Evolutionary conservation across 2,888 invertebrate species (phyloP).

Genomic region (Lissocephala sabroskyi): DNA sequence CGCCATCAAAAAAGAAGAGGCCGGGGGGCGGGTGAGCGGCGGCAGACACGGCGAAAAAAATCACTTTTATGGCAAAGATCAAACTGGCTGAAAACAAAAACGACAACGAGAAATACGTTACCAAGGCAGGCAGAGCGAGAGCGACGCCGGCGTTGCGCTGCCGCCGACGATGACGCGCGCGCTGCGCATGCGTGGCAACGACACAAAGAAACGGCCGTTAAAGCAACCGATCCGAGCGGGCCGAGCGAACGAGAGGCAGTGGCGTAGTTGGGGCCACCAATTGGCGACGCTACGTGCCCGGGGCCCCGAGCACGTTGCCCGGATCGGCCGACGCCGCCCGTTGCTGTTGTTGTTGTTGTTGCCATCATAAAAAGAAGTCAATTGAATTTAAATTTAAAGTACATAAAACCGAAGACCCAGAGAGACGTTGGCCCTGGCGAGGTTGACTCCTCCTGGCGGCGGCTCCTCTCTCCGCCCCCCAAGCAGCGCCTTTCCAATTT

Average conservation of each 20-base stretch:
- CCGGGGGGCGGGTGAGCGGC: too few relatives aligned
- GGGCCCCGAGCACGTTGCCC: slow-evolving; percentile 40
- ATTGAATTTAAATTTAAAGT: slow-evolving; percentile 66
- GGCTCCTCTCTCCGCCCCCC: slow-evolving; percentile 29
- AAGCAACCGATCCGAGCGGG: slow-evolving; percentile 44
- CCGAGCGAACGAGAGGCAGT: slow-evolving; percentile 45
- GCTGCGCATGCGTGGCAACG: slow-evolving; percentile 42
- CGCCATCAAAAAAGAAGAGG: too few relatives aligned
- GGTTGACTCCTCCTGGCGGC: slow-evolving; percentile 1
- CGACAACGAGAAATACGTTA: slow-evolving; percentile 48
- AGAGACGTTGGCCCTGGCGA: slow-evolving; percentile 5
- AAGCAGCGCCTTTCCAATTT: slow-evolving; percentile 63
- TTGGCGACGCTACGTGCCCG: slow-evolving; percentile 1
- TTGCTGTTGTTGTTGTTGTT: too few relatives aligned
- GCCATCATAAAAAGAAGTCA: slow-evolving; percentile 63
- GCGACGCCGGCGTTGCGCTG: slow-evolving; percentile 15
- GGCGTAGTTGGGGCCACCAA: slow-evolving; percentile 36
- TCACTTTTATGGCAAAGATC: slow-evolving; percentile 61
- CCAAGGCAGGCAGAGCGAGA: slow-evolving; percentile 52
- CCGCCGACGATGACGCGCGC: slow-evolving; percentile 21
- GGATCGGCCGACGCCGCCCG: slow-evolving; percentile 55
- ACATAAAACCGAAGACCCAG: slow-evolving; percentile 48
- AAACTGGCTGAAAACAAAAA: slow-evolving; percentile 44
- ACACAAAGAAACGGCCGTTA: slow-evolving; percentile 57
- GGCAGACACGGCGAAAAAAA: slow-evolving; percentile 37